Base-by-base conservation (phyloP, 1,140 invertebrate genomes). In the Pseudomyrmex sp. region DNA sequence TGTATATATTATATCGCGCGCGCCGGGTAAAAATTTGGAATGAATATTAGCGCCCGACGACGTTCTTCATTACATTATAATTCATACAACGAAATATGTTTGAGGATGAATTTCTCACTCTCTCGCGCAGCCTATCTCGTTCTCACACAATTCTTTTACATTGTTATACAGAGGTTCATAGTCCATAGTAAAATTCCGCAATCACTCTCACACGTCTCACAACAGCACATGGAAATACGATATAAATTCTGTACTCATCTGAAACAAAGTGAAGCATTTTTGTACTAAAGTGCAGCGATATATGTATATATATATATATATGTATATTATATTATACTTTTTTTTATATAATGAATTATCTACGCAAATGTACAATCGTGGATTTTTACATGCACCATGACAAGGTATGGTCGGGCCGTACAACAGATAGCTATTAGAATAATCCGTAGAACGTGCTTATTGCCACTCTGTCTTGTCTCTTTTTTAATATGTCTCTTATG, bases 241-340 rank as follows among this genome's bases (percentile, higher is more conserved):
- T 91, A 90, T 89, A 90, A 91, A 90, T 86, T 35, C 80, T 91
- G 90, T 88, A 88, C 68, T 72, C 66, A 50, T 77, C 90, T 83
- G 89, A 92, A 92, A 85, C 88, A 92, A 91, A 90, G 91, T 91
- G 80, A 93, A 94, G 91, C 90, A 82, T 91, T 93, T 92, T 94
- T 94, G 93, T 94, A 94, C 93, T 94, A 93, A 94, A 94, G 93
- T 94, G 93, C 93, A 93, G 90, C 92, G 91, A 93, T 91, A 92
- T 66, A 66, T 66, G 46, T 66, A 66, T 65, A 46, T 46, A 46
- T 23, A 20, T 59, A 26, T 26, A 26, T 26, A 26, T 26, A 35
- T 35, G 35, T 35, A 35, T 35, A 35, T 35, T 35, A 62, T 62
- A 91, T 89, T 87, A 92, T 91, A 91, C 73, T 91, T 26, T 26